These are phyloP conservation scores for Sitta carolinensis DNA, from an alignment of 2,797 vertebrate species.

Conservation along the genomic window DNA sequence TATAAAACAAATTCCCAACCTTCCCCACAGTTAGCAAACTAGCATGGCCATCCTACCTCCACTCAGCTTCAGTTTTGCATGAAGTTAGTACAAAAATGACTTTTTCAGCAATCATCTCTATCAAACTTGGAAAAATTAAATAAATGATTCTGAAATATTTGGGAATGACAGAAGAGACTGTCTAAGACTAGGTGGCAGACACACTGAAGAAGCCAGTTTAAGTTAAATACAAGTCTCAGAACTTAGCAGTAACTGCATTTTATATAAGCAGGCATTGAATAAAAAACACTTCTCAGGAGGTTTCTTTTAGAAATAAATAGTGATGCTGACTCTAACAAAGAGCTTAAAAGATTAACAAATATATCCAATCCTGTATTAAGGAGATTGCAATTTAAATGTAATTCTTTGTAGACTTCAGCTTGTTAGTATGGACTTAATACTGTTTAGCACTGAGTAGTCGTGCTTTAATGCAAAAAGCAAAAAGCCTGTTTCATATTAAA, in stretches of 20 bases:
- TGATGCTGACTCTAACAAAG: neutral
- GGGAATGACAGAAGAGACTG: neutral
- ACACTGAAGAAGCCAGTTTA: neutral
- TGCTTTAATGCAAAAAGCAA: neutral
- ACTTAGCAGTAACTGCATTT: neutral
- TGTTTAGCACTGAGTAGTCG: constrained; percentile 7
- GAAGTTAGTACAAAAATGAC: neutral
- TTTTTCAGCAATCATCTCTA: neutral
- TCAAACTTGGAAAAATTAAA: neutral
- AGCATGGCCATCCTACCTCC: neutral
- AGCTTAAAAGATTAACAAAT: constrained; percentile 21
- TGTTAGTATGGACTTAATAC: constrained; percentile 3
- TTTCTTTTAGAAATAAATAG: constrained; percentile 5
- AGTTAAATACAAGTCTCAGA: neutral
- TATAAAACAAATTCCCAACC: neutral
- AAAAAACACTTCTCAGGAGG: neutral
- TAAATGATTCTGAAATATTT: neutral
- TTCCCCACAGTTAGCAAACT: neutral
- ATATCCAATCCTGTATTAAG: neutral
- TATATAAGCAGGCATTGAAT: constrained; percentile 9
- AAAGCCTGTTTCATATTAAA: neutral
- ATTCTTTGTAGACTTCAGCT: constrained; percentile 12
- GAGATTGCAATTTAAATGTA: neutral
- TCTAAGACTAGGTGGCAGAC: neutral
- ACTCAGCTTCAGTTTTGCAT: neutral